Conservation (phyloP, 2,888 invertebrate species). For the Clepsis dumicolana region DNA sequence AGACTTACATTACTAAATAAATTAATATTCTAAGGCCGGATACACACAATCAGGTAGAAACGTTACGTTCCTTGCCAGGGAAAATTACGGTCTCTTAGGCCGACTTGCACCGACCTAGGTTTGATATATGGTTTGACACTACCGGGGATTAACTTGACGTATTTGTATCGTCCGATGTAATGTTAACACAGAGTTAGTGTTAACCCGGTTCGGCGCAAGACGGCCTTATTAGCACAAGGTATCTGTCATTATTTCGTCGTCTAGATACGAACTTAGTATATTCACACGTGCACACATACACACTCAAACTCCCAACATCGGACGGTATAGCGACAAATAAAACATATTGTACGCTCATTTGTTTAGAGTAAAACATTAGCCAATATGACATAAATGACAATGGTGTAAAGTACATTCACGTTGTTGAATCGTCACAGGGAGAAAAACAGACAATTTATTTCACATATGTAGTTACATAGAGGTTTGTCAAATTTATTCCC, state of each 20-base stretch:
- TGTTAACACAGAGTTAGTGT: too few species aligned
- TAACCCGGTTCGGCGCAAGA: too few species aligned
- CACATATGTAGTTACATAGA: too few species aligned
- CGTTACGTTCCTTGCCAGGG: slow-evolving; percentile 19
- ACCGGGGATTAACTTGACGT: too few species aligned
- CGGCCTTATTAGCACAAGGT: slow-evolving; percentile 17
- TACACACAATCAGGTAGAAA: slow-evolving; percentile 27
- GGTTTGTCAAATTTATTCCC: neutral
- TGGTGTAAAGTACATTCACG: neutral
- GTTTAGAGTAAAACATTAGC: slow-evolving; percentile 38
- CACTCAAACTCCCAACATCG: slow-evolving; percentile 55
- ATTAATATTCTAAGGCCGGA: slow-evolving; percentile 32
- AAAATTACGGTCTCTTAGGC: slow-evolving; percentile 17
- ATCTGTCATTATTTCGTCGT: slow-evolving; percentile 27
- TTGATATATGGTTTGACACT: too few species aligned
- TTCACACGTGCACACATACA: slow-evolving; percentile 49
- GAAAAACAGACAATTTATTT: neutral
- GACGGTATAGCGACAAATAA: slow-evolving; percentile 61
- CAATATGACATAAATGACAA: slow-evolving; percentile 17
- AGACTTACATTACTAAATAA: slow-evolving; percentile 39
- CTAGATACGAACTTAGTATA: slow-evolving; percentile 30
- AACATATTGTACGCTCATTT: slow-evolving; percentile 46
- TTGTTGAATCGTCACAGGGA: neutral
- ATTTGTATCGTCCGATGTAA: too few species aligned
- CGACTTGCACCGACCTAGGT: too few species aligned